phyloP scores from a whole-genome alignment of 2,797 vertebrate genomes.

The Euthynnus affinis region DNA sequence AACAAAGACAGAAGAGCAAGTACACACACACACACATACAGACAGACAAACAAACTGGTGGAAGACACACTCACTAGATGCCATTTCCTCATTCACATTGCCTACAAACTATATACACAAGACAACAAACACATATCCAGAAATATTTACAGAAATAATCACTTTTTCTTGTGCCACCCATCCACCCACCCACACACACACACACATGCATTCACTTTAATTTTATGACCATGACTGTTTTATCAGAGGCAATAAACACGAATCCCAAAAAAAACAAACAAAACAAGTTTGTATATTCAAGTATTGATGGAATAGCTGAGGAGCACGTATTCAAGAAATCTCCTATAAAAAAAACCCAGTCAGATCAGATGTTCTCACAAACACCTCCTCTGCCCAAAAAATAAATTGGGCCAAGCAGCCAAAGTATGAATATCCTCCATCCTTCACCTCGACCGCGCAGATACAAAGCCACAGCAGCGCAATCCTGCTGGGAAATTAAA shows the following conservation, averaged over 20 bases:
- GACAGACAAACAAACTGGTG: not conserved
- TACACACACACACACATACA: not conserved
- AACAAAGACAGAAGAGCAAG: not conserved
- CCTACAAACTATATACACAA: not conserved
- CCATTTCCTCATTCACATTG: not conserved
- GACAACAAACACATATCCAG: not conserved
- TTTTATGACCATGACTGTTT: conserved; percentile 12
- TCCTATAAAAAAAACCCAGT: conserved; percentile 38
- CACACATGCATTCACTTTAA: not conserved
- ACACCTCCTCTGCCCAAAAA: conserved; percentile 23
- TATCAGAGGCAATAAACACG: conserved; percentile 12
- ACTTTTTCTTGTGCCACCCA: not conserved
- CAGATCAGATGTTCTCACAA: conserved; percentile 13
- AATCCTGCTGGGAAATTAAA: conserved; percentile 82
- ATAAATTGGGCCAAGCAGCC: conserved; percentile 66
- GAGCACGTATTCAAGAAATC: conserved; percentile 33
- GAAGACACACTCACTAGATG: not conserved
- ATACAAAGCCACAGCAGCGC: conserved; percentile 52
- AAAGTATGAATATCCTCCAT: conserved; percentile 66
- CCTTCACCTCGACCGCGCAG: conserved; percentile 66
- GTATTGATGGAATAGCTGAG: not conserved
- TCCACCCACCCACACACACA: conserved; percentile 3
- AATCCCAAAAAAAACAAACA: conserved; percentile 32
- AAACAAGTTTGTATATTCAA: not conserved
- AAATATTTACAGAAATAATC: conserved; percentile 14